phyloP scores from a whole-genome alignment of 2,113 vertebrate genomes.

The Chaetops frenatus region DNA sequence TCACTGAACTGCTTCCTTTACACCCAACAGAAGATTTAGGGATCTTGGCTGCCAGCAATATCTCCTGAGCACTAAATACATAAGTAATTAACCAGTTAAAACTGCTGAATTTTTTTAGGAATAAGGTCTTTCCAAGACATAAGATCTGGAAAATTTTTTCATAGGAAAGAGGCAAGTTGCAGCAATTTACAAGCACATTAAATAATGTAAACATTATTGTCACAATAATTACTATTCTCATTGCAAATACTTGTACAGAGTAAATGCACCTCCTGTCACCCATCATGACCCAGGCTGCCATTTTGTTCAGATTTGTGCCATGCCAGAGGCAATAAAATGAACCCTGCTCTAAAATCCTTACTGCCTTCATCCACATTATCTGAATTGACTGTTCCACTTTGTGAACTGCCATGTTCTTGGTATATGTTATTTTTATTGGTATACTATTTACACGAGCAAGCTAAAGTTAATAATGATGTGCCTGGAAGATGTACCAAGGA shows the following conservation, averaged over 20 bases:
- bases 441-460: neutral
- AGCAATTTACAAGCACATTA: neutral
- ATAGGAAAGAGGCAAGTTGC: neutral
- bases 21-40: neutral
- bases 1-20: neutral
- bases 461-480: neutral
- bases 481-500: neutral
- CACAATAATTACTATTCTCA: neutral
- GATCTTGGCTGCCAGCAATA: neutral
- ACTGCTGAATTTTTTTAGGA: neutral
- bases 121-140: neutral
- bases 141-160: neutral
- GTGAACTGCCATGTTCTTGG: neutral
- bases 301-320: neutral
- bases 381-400: neutral
- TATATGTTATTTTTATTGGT: neutral
- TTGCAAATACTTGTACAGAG: neutral
- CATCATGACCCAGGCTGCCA: neutral
- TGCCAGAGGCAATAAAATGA: neutral
- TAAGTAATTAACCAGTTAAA: neutral
- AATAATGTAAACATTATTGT: neutral
- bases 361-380: neutral
- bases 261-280: neutral
- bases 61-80: neutral
- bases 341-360: neutral